A percentile compares a stretch with the other conserved stretches of the same genome.
Evolutionary conservation across 2,113 vertebrate species (phyloP).

Genomic region (Bostrychus sinensis): DNA sequence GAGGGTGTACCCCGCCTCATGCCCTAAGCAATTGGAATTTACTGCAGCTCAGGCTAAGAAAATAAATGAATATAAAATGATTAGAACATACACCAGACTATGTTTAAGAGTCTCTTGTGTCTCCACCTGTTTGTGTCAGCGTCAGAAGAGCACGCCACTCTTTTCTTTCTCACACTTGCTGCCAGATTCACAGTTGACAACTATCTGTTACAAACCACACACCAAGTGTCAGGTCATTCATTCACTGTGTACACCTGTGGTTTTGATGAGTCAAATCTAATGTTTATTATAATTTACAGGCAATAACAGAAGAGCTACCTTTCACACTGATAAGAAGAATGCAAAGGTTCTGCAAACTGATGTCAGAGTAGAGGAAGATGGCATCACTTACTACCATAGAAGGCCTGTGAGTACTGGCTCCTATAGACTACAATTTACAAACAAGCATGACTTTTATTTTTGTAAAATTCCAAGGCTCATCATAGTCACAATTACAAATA

Average conservation of each 20-base stretch:
- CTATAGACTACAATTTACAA: too few species aligned
- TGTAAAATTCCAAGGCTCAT: too few species aligned
- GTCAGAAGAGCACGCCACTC: neutral
- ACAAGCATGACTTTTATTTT: too few species aligned
- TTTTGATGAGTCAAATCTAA: conserved; percentile 36
- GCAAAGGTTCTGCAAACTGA: conserved; percentile 10
- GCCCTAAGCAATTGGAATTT: too few species aligned
- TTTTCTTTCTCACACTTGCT: conserved; percentile 31
- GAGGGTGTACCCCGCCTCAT: too few species aligned
- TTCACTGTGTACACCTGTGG: conserved; percentile 31
- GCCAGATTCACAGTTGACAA: conserved; percentile 29
- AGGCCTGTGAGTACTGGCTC: too few species aligned
- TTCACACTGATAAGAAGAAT: neutral
- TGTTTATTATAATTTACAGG: conserved; percentile 18
- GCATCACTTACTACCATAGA: too few species aligned
- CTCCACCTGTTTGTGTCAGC: neutral
- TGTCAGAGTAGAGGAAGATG: too few species aligned
- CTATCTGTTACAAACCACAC: conserved; percentile 63
- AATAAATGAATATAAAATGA: too few species aligned
- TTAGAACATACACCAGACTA: too few species aligned
- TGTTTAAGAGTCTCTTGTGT: neutral
- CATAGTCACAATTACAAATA: too few species aligned
- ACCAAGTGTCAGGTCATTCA: conserved; percentile 26
- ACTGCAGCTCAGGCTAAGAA: too few species aligned
- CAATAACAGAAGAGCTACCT: conserved; percentile 15